These are phyloP conservation scores for Iphiclides podalirius DNA, from an alignment of 2,888 invertebrate species.

Conservation along the genomic window DNA sequence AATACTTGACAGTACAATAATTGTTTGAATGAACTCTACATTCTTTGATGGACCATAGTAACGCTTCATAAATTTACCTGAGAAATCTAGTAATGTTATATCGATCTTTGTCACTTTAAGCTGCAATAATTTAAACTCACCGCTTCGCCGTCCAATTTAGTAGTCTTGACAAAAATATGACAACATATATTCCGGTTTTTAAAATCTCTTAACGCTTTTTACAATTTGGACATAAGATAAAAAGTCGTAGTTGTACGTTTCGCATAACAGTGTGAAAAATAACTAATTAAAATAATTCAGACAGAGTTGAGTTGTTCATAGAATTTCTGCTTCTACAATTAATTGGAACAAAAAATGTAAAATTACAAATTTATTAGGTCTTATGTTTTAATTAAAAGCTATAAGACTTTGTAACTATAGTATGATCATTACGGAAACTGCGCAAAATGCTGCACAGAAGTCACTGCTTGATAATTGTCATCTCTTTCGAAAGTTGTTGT, in stretches of 20 bases:
- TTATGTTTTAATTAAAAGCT: too few species aligned
- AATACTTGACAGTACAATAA: slow-evolving; percentile 9
- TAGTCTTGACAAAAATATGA: slow-evolving; percentile 19
- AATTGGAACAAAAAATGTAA: too few species aligned
- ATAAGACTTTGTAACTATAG: too few species aligned
- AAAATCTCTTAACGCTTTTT: too few species aligned
- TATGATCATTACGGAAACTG: too few species aligned
- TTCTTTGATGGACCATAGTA: slow-evolving; percentile 11
- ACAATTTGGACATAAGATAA: slow-evolving; percentile 2
- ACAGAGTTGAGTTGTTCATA: too few species aligned
- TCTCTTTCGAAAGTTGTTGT: too few species aligned
- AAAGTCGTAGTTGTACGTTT: slow-evolving; percentile 2
- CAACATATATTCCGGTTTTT: slow-evolving; percentile 5
- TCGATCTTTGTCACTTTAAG: slow-evolving; percentile 1
- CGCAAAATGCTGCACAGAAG: too few species aligned
- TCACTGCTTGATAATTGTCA: too few species aligned
- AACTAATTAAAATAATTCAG: too few species aligned
- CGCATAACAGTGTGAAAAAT: neutral
- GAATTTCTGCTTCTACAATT: too few species aligned
- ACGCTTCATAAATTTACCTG: slow-evolving; percentile 8
- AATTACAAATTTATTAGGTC: too few species aligned
- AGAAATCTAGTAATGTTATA: neutral
- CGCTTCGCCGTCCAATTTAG: slow-evolving; percentile 48
- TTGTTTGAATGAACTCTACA: slow-evolving; percentile 1
- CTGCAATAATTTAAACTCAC: slow-evolving; percentile 30